Evolutionary conservation across 1,140 invertebrate genomes (phyloP).

Genomic region (Notospermus geniculatus): DNA sequence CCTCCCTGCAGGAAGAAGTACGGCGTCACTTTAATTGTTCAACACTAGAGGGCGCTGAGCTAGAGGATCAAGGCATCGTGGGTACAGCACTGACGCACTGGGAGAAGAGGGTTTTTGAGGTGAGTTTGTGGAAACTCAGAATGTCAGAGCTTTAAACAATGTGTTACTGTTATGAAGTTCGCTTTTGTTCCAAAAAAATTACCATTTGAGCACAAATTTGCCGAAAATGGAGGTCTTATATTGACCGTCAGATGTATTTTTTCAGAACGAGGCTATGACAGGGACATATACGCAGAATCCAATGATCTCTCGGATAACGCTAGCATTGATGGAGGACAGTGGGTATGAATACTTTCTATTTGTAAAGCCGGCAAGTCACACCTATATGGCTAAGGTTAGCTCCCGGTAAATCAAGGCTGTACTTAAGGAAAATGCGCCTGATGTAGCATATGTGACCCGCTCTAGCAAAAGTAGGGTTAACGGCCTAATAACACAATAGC

Average conservation of each 20-base stretch:
- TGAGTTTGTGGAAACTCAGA: constrained; percentile 45
- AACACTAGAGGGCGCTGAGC: constrained; percentile 88
- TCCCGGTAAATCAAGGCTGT: too few species aligned
- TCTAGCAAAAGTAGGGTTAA: too few species aligned
- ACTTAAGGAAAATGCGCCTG: neutral
- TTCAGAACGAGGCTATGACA: constrained; percentile 98
- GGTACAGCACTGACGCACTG: constrained; percentile 97
- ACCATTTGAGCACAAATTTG: too few species aligned
- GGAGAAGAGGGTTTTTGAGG: constrained; percentile 97
- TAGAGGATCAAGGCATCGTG: constrained; percentile 94
- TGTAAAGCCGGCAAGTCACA: neutral
- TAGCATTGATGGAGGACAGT: constrained; percentile 97
- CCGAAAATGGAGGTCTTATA: too few species aligned
- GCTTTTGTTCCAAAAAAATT: too few species aligned
- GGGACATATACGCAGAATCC: constrained; percentile 99
- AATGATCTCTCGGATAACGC: constrained; percentile 91
- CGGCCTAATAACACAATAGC: too few species aligned
- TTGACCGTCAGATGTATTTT: constrained; percentile 18
- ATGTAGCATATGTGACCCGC: too few species aligned
- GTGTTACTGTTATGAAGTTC: too few species aligned
- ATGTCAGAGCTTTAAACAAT: neutral
- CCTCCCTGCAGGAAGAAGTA: constrained; percentile 62
- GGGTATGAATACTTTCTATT: constrained; percentile 61
- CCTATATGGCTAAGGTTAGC: too few species aligned
- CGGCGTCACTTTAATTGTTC: constrained; percentile 87